A percentile compares a stretch with the other conserved stretches of the same genome.
Evolutionary conservation across 2,113 vertebrate species (phyloP).

Genomic region (Phyllostomus hastatus): DNA sequence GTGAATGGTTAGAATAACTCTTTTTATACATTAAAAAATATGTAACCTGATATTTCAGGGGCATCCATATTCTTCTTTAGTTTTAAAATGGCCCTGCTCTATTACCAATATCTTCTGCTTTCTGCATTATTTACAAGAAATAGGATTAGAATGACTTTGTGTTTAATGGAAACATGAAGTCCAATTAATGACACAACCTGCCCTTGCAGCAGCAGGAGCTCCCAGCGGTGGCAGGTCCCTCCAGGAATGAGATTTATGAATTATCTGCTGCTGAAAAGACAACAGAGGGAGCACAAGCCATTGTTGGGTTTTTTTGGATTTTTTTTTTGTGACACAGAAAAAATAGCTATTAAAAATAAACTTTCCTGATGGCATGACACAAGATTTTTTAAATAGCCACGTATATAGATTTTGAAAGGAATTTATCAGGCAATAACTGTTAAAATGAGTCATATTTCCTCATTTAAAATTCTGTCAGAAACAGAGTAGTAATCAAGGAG

Average conservation of each 20-base stretch:
- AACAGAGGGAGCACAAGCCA: conserved; percentile 79
- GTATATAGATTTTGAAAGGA: conserved; percentile 51
- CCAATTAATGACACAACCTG: conserved; percentile 56
- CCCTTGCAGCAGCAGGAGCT: background rate
- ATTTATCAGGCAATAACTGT: conserved; percentile 1
- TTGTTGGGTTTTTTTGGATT: background rate
- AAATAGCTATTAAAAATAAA: conserved; percentile 55
- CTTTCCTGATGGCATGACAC: background rate
- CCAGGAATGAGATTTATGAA: conserved; percentile 63
- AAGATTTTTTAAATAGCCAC: conserved; percentile 43
- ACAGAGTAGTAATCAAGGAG: background rate
- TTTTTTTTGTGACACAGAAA: conserved; percentile 24
- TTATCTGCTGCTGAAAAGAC: conserved; percentile 68
- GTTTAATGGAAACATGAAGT: conserved; percentile 71
- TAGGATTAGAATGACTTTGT: conserved; percentile 72
- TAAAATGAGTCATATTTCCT: conserved; percentile 23
- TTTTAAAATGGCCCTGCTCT: background rate
- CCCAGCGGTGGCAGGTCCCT: conserved; percentile 60
- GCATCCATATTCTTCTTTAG: background rate
- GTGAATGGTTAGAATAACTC: background rate
- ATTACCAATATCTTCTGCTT: conserved; percentile 68
- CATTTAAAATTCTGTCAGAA: conserved; percentile 35
- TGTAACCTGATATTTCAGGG: background rate
- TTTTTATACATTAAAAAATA: background rate
- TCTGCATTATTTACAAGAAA: conserved; percentile 69